Evolutionary conservation across 2,888 invertebrate species (phyloP).

Genomic region (Malthinus seriepunctatus): DNA sequence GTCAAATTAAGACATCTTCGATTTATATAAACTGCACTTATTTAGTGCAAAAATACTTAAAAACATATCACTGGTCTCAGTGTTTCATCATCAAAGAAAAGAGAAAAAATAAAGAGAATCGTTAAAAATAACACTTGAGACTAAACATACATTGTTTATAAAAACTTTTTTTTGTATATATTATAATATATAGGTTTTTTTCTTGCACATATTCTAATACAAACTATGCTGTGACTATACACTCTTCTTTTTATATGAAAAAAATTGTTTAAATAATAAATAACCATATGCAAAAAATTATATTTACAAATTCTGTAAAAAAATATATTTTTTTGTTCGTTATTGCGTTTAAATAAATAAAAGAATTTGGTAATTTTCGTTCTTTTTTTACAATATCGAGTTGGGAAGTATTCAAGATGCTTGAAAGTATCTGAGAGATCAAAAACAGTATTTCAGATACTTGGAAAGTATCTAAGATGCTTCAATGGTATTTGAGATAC

Average conservation of each 20-base stretch:
- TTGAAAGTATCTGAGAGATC: no score
- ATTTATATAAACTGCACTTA: conserved; percentile 45
- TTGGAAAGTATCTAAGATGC: no score
- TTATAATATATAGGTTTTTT: conserved; percentile 16
- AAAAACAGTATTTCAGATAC: no score
- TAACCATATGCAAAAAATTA: background rate
- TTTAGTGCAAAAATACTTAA: conserved; percentile 51
- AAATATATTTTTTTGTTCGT: background rate
- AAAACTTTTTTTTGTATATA: conserved; percentile 27
- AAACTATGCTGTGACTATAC: conserved; percentile 32
- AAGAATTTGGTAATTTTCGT: no score
- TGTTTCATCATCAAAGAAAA: conserved; percentile 29
- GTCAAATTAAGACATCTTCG: conserved; percentile 41
- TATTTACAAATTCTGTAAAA: background rate
- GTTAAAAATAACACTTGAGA: conserved; percentile 27
- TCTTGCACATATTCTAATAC: conserved; percentile 29
- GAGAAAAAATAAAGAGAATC: conserved; percentile 28
- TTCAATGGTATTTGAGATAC: no score
- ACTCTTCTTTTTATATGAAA: conserved; percentile 2
- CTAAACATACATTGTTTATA: conserved; percentile 33
- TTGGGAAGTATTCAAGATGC: no score
- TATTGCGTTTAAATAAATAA: no score
- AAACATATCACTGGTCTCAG: conserved; percentile 52
- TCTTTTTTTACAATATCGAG: no score
- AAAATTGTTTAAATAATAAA: background rate